These are phyloP conservation scores for Pituophis catenifer DNA, from an alignment of 2,113 vertebrate genomes.

Conservation along the genomic window DNA sequence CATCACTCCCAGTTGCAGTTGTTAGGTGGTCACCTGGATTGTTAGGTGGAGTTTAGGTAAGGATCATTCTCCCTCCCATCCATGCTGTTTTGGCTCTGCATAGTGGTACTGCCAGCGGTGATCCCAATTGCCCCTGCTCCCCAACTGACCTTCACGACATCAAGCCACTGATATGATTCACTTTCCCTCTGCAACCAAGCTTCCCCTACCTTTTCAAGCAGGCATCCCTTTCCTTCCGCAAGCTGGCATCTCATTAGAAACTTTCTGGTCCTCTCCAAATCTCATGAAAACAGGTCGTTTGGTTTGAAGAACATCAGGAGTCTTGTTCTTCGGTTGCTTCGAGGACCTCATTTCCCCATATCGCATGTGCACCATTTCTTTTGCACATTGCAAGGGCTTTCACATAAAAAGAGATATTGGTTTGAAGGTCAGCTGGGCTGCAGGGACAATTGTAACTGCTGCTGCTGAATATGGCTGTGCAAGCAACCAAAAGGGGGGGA, in stretches of 20 bases:
- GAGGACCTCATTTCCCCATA: background rate
- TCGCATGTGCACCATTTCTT: background rate
- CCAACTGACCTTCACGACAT: background rate
- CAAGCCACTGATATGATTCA: background rate
- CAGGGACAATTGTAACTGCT: background rate
- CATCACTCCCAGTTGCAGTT: background rate
- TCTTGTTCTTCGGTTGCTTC: background rate
- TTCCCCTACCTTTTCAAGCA: background rate
- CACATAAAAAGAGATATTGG: background rate
- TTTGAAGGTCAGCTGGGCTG: background rate
- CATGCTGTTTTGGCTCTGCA: background rate
- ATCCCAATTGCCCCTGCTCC: background rate
- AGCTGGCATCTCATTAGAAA: background rate
- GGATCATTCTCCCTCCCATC: background rate
- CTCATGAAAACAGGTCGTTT: background rate
- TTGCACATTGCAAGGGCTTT: background rate
- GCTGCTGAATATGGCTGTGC: background rate
- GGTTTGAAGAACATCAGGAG: background rate
- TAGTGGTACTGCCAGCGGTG: background rate
- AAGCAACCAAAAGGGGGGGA: background rate
- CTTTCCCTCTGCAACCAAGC: background rate
- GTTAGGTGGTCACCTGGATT: background rate
- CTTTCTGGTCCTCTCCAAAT: background rate
- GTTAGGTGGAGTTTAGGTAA: background rate
- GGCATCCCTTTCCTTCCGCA: background rate